phyloP scores from a whole-genome alignment of 2,888 invertebrate species.

The Saturnia pavonia region DNA sequence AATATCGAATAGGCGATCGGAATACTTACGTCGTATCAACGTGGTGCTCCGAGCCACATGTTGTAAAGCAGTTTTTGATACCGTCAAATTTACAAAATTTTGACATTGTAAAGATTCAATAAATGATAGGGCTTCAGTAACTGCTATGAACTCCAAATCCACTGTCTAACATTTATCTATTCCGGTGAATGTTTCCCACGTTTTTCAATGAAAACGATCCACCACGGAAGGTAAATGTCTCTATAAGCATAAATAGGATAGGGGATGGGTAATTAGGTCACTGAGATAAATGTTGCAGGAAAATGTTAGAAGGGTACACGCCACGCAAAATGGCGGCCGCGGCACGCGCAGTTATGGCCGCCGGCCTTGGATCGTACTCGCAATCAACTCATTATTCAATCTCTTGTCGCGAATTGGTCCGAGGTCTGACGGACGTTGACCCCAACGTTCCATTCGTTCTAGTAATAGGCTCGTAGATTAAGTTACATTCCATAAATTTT shows the following conservation, averaged over 20 bases:
- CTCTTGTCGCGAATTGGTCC: conserved; percentile 81
- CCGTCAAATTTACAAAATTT: too few relatives aligned
- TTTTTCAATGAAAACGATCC: neutral
- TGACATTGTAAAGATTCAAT: too few relatives aligned
- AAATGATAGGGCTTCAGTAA: too few relatives aligned
- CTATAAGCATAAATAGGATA: conserved; percentile 21
- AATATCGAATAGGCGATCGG: too few relatives aligned
- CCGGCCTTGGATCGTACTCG: conserved; percentile 74
- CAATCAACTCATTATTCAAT: conserved; percentile 82
- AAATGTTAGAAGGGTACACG: conserved; percentile 52
- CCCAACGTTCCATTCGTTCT: conserved; percentile 55
- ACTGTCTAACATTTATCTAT: conserved; percentile 7
- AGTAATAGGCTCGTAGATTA: conserved; percentile 42
- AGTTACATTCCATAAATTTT: conserved; percentile 33
- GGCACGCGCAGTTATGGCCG: conserved; percentile 66
- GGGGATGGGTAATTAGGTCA: conserved; percentile 48
- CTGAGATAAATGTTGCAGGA: conserved; percentile 43
- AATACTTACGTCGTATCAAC: too few relatives aligned
- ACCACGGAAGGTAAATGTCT: conserved; percentile 19
- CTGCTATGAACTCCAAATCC: neutral
- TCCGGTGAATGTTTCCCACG: conserved; percentile 5
- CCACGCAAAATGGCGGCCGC: conserved; percentile 68
- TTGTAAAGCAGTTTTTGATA: too few relatives aligned
- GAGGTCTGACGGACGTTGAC: conserved; percentile 75
- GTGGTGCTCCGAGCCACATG: too few relatives aligned